These are phyloP conservation scores for human (Homo sapiens) DNA, from an alignment of 2,113 vertebrate species.

Conservation along the genomic window GRCh38 chr13:23515501-23516000, in stretches of 20 bases:
- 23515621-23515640: neutral
- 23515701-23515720: neutral
- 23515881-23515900: neutral
- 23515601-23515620: neutral
- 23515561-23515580: neutral
- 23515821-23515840: neutral
- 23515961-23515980: rapidly evolving
- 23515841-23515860: neutral
- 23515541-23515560: neutral
- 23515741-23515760: neutral
- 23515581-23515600: neutral
- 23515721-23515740: rapidly evolving
- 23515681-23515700: neutral
- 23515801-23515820: neutral
- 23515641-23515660: neutral
- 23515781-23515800: neutral
- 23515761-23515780: neutral
- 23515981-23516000: too few species aligned
- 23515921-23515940: neutral
- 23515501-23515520: neutral
- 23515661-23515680: neutral
- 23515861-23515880: neutral
- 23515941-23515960: neutral
- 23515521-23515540: neutral
- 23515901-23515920: too few species aligned